Percentiles rank a stretch among this genome's conserved stretches.
phyloP scores from a whole-genome alignment of 64 coral and sea anemone species.

The Stylophora pistillata region DNA sequence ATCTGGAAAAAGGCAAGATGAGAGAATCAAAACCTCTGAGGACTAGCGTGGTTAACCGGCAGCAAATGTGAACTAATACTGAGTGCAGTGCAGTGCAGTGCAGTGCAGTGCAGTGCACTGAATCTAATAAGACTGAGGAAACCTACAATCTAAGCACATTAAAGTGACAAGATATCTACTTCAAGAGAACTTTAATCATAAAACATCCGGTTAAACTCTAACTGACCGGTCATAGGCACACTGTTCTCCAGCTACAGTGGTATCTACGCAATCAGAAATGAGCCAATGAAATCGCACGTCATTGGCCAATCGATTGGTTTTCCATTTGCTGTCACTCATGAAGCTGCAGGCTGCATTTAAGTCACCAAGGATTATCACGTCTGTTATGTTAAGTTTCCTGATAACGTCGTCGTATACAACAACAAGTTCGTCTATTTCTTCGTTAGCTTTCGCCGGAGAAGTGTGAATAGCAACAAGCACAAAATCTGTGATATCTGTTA shows the following conservation, averaged over 20 bases:
- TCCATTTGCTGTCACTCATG: constrained; percentile 80
- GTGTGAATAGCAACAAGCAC: constrained; percentile 89
- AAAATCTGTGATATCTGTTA: constrained; percentile 72
- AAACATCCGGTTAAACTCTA: neutral
- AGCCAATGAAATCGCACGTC: constrained; percentile 94
- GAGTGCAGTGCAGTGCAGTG: no score
- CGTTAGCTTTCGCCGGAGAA: constrained; percentile 62
- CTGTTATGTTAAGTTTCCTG: constrained; percentile 54
- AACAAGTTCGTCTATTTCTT: constrained; percentile 78
- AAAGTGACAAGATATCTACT: no score
- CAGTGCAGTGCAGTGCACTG: no score
- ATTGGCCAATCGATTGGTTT: constrained; percentile 65
- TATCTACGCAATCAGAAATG: constrained; percentile 87
- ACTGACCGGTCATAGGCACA: constrained; percentile 94
- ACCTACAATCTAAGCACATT: no score
- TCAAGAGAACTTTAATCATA: neutral
- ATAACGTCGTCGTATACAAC: constrained; percentile 91
- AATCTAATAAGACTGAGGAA: no score
- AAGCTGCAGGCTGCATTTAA: constrained; percentile 89
- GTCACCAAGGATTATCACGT: constrained; percentile 95
- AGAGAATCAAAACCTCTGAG: neutral
- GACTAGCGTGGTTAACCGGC: no score
- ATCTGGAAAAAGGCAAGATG: constrained; percentile 33
- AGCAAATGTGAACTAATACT: no score
- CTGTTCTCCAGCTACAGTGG: constrained; percentile 57